Conservation (phyloP, 2,113 vertebrate genomes). For the Lichenostomus cassidix region DNA sequence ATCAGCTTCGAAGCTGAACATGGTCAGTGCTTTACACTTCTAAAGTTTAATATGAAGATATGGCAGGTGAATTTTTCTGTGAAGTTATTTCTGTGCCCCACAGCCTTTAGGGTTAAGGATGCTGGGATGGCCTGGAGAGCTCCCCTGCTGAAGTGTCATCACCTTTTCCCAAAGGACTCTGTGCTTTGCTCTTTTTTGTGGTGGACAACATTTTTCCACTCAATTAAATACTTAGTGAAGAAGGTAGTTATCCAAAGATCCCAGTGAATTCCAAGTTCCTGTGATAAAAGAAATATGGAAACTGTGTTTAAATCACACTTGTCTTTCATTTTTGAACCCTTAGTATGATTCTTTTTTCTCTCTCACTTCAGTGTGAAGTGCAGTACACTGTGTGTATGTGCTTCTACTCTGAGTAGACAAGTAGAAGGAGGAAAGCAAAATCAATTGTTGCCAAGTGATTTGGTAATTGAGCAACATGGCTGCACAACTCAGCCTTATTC, state of each 20-base stretch:
- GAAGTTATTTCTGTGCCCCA: neutral
- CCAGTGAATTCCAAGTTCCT: neutral
- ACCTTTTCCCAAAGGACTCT: neutral
- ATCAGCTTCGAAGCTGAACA: neutral
- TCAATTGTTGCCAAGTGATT: neutral
- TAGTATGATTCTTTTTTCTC: neutral
- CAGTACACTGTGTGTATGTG: rapidly evolving
- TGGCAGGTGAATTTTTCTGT: neutral
- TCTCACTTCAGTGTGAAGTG: neutral
- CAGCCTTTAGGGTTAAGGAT: neutral
- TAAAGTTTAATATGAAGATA: neutral
- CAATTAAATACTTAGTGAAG: neutral
- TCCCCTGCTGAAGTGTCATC: neutral
- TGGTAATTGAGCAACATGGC: neutral
- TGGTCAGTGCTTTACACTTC: neutral
- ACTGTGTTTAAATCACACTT: neutral
- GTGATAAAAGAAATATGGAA: neutral
- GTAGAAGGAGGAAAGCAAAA: neutral
- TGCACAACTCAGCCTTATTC: neutral
- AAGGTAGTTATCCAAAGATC: neutral
- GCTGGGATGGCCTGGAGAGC: neutral
- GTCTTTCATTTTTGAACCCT: neutral
- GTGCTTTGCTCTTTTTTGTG: neutral
- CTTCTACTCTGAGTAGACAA: neutral
- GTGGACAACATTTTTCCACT: neutral